A percentile compares a stretch with the other conserved stretches of the same genome.
Conservation (phyloP, 2,797 vertebrate species). For the Orestias chungarensis region DNA sequence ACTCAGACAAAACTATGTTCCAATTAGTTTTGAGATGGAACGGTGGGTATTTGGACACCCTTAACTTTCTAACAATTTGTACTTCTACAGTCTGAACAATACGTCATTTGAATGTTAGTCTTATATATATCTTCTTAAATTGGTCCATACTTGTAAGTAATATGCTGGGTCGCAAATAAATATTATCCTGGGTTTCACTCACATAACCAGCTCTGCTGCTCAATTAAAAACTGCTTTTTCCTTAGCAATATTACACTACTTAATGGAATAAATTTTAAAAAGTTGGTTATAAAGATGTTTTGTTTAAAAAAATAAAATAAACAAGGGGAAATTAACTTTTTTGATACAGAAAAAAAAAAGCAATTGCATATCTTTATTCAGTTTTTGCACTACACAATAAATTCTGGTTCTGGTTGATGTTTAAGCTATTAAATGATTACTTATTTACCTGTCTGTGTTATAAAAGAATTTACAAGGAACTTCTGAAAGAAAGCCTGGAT, state of each 20-base stretch:
- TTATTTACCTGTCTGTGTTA: background rate
- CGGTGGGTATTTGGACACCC: background rate
- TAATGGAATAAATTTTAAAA: background rate
- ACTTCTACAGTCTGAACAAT: background rate
- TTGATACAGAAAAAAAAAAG: background rate
- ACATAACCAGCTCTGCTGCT: no score
- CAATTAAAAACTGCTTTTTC: no score
- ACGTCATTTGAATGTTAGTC: no score
- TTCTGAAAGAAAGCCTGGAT: conserved; percentile 38
- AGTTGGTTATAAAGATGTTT: background rate
- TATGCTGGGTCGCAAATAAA: no score
- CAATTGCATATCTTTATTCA: background rate
- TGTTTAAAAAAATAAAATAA: background rate
- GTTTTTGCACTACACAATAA: background rate
- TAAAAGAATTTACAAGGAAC: conserved; percentile 33
- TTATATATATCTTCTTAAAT: no score
- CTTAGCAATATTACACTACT: no score
- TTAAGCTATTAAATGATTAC: background rate
- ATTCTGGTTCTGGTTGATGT: background rate
- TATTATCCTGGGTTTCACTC: no score
- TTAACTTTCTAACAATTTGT: background rate
- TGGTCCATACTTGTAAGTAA: no score
- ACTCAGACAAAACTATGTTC: background rate
- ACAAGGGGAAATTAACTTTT: background rate
- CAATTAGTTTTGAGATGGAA: background rate